phyloP scores from a whole-genome alignment of 2,888 invertebrate species.

The Erynnis tages region DNA sequence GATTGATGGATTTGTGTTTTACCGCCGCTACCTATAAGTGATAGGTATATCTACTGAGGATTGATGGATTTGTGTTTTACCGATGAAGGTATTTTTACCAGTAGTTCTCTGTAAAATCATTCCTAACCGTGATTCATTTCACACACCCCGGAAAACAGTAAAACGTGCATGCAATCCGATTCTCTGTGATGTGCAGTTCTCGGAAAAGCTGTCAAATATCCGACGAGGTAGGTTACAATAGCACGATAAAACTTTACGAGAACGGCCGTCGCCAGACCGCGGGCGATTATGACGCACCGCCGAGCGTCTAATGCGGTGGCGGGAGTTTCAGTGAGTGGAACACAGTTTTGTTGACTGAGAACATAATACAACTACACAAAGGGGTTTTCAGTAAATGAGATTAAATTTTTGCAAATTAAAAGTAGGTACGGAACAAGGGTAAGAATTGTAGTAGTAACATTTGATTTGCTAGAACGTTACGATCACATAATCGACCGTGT shows the following conservation, averaged over 20 bases:
- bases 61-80: no score
- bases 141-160: background rate
- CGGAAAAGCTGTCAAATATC: background rate
- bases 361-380: no score
- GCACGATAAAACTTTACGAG: conserved; percentile 20
- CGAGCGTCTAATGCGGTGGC: background rate
- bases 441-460: no score
- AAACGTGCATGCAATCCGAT: background rate
- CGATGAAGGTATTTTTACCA: no score
- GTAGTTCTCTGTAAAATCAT: background rate
- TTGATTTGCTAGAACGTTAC: no score
- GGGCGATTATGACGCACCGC: conserved; percentile 4
- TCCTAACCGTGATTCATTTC: no score
- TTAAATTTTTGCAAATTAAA: no score
- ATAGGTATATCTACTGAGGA: no score
- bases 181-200: background rate
- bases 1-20: no score
- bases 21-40: no score
- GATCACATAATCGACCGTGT: no score
- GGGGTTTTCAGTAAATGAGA: background rate
- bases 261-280: conserved; percentile 5
- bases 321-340: background rate
- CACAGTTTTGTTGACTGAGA: conserved; percentile 6
- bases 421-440: no score
- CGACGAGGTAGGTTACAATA: background rate